Conservation (phyloP, 2,888 invertebrate genomes). For the Geotrupes spiniger region DNA sequence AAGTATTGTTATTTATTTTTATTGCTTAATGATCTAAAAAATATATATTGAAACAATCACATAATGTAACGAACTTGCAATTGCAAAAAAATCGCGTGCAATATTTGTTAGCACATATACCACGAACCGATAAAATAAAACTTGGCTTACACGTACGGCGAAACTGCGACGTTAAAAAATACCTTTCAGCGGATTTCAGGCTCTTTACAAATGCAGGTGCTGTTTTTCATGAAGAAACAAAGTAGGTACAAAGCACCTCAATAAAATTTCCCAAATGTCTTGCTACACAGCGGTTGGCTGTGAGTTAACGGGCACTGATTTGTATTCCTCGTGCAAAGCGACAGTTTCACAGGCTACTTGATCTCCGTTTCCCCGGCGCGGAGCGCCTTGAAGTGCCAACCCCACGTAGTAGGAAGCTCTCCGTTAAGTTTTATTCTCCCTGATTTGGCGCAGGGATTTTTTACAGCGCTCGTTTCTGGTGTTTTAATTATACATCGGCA, state of each 20-base stretch:
- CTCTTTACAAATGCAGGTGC: conserved; percentile 4
- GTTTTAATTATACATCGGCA: neutral
- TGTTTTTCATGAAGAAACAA: conserved; percentile 35
- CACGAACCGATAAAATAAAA: no score
- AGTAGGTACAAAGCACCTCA: conserved; percentile 42
- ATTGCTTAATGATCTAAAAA: no score
- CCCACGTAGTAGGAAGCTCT: conserved; percentile 7
- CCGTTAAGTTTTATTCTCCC: conserved; percentile 20
- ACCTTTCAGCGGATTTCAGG: neutral
- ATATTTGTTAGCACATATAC: no score
- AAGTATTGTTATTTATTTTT: no score
- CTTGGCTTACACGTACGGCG: conserved; percentile 3
- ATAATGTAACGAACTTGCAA: no score
- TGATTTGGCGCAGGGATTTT: conserved; percentile 22
- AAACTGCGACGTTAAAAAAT: neutral
- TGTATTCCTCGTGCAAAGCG: conserved; percentile 40
- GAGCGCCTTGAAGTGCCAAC: conserved; percentile 7
- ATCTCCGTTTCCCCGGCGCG: conserved; percentile 24
- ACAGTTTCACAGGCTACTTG: conserved; percentile 47
- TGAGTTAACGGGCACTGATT: conserved; percentile 41
- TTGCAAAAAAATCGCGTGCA: no score
- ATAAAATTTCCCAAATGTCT: conserved; percentile 41
- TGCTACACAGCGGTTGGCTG: conserved; percentile 36
- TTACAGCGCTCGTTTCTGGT: neutral
- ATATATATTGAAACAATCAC: no score